Evolutionary conservation across 2,888 invertebrate genomes (phyloP), one percentile per base, ranked within the genome.

Genomic region (Nomada fucata): DNA sequence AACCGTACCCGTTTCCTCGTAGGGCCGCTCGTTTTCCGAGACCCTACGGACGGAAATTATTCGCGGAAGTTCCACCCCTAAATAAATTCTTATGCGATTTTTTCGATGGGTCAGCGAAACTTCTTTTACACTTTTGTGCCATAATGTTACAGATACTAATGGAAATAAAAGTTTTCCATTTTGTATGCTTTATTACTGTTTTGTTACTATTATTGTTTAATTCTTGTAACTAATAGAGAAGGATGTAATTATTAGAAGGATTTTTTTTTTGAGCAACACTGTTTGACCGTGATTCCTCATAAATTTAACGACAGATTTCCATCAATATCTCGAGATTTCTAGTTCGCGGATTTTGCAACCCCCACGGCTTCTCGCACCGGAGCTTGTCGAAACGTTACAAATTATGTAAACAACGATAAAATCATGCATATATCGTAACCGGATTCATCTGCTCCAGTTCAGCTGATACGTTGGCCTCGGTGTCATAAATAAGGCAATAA

Each of bases 391-490:
- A 60, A 52, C 55, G 18, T 55, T 20, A 26, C 47, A 44, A 61
- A 80, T 78, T 72, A 77, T 77, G 71, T 55, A 72, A 77, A 78
- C 42, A 78, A 13, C 65, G 67, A 65, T 67, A 59, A 55, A 65
- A 59, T 11, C 59, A 53, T 47, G 52, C 59, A n/a, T 65, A n/a
- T 53, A 70, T 59, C 76, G 44, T 55, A 77, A 67, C 70, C 60
- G 71, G 71, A 71, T 71, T 71, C 71, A 65, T 79, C 72, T 78
- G 67, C 71, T 44, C 61, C 61, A 57, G 67, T 80, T 80, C 61
- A 59, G 61, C 65, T 52, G 79, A 80, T 80, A 80, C 71, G 61
- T 55, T 50, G 55, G 55, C 36, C 60, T 63, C 63, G 64, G 26
- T 64, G 63, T 77, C 77, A 63, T 76, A 79, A 79, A 79, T 69